Conservation (phyloP, 2,113 vertebrate genomes). For the Otus sunia region DNA sequence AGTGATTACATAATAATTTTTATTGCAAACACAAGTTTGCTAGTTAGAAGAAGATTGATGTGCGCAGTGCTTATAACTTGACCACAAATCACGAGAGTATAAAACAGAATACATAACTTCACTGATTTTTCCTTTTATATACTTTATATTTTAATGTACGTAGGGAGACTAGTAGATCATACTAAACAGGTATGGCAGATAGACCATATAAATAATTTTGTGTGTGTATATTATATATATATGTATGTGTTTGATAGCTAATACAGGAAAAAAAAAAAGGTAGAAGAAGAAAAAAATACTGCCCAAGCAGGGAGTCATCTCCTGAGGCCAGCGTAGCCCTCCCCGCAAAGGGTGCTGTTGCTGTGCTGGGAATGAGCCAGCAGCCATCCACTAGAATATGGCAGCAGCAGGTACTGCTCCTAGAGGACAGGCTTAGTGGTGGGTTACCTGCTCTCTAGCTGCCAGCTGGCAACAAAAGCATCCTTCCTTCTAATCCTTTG, state of each 20-base stretch:
- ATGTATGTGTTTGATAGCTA: neutral
- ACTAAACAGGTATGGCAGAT: neutral
- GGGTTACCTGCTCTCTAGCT: neutral
- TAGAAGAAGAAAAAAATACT: neutral
- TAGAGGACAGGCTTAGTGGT: neutral
- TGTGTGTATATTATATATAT: neutral
- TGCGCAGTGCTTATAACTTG: neutral
- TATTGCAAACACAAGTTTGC: neutral
- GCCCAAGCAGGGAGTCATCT: neutral
- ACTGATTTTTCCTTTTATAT: neutral
- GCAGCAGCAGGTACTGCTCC: neutral
- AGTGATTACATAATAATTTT: neutral
- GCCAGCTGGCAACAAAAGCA: neutral
- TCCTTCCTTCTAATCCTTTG: neutral
- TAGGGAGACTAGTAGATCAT: neutral
- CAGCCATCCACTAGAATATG: neutral
- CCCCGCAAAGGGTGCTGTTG: neutral
- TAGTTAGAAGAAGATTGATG: neutral
- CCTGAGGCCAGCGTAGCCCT: neutral
- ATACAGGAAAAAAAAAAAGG: neutral
- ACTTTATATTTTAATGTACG: neutral
- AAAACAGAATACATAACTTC: neutral
- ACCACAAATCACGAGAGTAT: neutral
- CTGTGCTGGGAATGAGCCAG: neutral
- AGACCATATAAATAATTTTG: neutral